Evolutionary conservation across 2,888 invertebrate genomes (phyloP).

Genomic region (Epirrhoe tristata): DNA sequence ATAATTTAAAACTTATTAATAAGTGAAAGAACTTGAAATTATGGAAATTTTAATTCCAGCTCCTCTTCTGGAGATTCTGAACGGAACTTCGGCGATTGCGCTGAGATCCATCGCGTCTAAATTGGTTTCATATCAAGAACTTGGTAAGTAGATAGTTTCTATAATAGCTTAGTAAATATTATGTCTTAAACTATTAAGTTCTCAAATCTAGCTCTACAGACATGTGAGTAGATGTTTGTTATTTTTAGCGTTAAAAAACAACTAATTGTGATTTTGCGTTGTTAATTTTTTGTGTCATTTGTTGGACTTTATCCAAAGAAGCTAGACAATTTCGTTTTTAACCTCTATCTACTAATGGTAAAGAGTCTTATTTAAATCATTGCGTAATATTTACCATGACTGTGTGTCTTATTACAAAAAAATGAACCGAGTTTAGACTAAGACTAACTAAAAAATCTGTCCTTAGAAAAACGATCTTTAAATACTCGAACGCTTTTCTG

Average conservation of each 20-base stretch:
- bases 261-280: not conserved
- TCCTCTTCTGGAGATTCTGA: constrained; percentile 88
- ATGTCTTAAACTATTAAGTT: not conserved
- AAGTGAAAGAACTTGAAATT: constrained; percentile 1
- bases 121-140: constrained; percentile 89
- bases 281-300: not conserved
- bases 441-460: too few relatives aligned
- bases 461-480: too few relatives aligned
- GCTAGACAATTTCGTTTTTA: not conserved
- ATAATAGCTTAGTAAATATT: not conserved
- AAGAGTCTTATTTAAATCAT: too few relatives aligned
- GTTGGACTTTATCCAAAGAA: not conserved
- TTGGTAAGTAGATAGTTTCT: constrained; percentile 79
- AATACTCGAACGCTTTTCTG: too few relatives aligned
- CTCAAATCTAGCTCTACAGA: not conserved
- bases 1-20: not conserved
- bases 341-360: not conserved
- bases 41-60: constrained; percentile 72
- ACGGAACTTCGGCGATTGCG: constrained; percentile 90
- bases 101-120: constrained; percentile 91
- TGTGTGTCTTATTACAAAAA: too few relatives aligned
- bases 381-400: too few relatives aligned
- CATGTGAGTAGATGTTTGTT: not conserved
- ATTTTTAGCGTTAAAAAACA: not conserved
- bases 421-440: too few relatives aligned